Conservation (phyloP, 2,797 vertebrate species). For the Hydrophis major region DNA sequence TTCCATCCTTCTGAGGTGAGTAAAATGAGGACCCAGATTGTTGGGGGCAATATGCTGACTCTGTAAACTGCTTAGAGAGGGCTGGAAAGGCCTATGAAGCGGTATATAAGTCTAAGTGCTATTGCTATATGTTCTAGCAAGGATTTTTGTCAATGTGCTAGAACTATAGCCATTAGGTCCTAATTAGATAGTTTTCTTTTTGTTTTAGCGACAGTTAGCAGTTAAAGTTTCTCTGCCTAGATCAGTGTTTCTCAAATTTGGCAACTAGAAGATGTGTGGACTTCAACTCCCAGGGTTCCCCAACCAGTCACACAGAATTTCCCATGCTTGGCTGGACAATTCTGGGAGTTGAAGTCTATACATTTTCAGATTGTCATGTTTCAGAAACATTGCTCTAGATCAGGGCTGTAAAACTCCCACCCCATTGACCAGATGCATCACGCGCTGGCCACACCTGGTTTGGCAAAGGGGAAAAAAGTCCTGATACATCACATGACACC, state of each 20-base stretch:
- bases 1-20: too few species aligned
- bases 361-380: neutral
- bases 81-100: too few species aligned
- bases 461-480: too few species aligned
- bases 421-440: too few species aligned
- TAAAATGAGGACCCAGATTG: too few species aligned
- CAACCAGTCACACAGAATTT: neutral
- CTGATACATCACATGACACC: too few species aligned
- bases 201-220: neutral
- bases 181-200: neutral
- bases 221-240: neutral
- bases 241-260: neutral
- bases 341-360: neutral
- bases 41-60: too few species aligned
- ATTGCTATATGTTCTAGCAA: neutral
- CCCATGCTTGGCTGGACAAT: neutral
- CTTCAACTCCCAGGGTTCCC: neutral
- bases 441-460: too few species aligned
- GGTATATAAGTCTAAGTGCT: too few species aligned
- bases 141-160: neutral
- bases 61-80: too few species aligned
- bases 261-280: neutral
- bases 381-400: neutral
- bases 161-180: neutral
- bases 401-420: too few species aligned